Conservation (phyloP, 2,888 invertebrate genomes). For the Trachelus tabidus region DNA sequence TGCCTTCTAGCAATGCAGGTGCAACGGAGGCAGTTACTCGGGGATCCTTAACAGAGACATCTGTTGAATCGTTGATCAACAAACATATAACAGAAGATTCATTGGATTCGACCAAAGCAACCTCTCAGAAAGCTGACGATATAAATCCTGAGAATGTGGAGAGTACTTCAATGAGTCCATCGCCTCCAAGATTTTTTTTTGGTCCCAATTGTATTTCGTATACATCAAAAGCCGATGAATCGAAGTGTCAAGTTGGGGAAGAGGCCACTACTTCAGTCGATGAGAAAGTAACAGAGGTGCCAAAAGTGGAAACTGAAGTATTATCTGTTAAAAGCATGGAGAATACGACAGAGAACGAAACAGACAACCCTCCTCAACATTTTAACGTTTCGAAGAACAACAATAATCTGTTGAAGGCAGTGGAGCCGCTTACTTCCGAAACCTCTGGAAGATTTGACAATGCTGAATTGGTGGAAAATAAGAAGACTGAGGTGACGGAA, state of each 20-base stretch:
- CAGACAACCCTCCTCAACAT: not conserved
- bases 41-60: not conserved
- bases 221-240: conserved; percentile 33
- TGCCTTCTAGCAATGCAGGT: not conserved
- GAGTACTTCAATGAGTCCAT: not conserved
- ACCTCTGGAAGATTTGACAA: conserved; percentile 17
- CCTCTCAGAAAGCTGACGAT: conserved; percentile 1
- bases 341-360: conserved; percentile 16
- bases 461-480: conserved; percentile 7
- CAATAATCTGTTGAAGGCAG: conserved; percentile 38
- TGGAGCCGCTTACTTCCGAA: not conserved
- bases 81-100: not conserved
- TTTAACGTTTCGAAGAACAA: conserved; percentile 28
- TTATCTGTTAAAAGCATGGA: conserved; percentile 37
- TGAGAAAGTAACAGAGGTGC: conserved; percentile 31
- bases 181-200: conserved; percentile 61
- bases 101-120: not conserved
- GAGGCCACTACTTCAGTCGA: conserved; percentile 33
- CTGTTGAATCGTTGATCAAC: conserved; percentile 1
- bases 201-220: conserved; percentile 63
- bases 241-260: conserved; percentile 23
- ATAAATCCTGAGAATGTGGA: not conserved
- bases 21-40: not conserved
- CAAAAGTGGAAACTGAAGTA: conserved; percentile 35
- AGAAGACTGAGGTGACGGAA: not conserved